A percentile compares a stretch with the other conserved stretches of the same genome.
These are phyloP conservation scores for Drosophila birchii DNA, from an alignment of 2,888 invertebrate genomes.

Conservation along the genomic window DNA sequence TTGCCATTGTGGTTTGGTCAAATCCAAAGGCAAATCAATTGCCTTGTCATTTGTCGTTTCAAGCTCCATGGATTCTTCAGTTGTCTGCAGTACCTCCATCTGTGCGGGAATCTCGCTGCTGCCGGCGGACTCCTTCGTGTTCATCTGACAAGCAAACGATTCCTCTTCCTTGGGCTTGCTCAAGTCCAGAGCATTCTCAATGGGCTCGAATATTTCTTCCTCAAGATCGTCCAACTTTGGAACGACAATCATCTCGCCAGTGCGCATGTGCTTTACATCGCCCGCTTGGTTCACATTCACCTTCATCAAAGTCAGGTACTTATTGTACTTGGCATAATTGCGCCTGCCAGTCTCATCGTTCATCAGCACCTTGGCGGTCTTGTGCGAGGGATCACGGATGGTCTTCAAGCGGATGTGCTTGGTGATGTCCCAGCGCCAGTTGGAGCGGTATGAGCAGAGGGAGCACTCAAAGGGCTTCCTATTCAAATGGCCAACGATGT, in stretches of 20 bases:
- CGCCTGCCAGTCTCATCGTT: constrained; percentile 95
- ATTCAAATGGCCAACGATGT: constrained; percentile 96
- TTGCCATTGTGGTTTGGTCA: constrained; percentile 4
- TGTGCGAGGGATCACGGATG: constrained; percentile 87
- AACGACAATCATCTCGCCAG: constrained; percentile 76
- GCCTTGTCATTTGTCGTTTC: background rate
- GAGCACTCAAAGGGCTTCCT: constrained; percentile 98
- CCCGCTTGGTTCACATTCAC: constrained; percentile 85
- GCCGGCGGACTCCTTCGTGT: background rate
- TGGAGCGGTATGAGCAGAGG: constrained; percentile 95
- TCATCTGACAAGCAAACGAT: background rate
- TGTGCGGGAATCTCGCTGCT: background rate
- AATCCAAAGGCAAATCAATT: constrained; percentile 3
- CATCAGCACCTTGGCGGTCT: constrained; percentile 92
- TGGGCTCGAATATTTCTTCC: background rate
- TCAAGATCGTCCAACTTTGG: constrained; percentile 24
- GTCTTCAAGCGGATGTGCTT: constrained; percentile 97
- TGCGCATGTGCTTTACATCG: constrained; percentile 84
- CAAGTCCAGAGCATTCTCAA: constrained; percentile 20
- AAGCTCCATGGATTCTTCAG: background rate
- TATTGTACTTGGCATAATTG: constrained; percentile 96
- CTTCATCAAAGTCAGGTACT: constrained; percentile 91
- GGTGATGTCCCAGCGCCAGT: constrained; percentile 98
- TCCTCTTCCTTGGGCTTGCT: constrained; percentile 20
- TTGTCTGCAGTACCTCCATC: background rate